phyloP scores from a whole-genome alignment of 2,113 vertebrate genomes.

The Ibidorhyncha struthersii region DNA sequence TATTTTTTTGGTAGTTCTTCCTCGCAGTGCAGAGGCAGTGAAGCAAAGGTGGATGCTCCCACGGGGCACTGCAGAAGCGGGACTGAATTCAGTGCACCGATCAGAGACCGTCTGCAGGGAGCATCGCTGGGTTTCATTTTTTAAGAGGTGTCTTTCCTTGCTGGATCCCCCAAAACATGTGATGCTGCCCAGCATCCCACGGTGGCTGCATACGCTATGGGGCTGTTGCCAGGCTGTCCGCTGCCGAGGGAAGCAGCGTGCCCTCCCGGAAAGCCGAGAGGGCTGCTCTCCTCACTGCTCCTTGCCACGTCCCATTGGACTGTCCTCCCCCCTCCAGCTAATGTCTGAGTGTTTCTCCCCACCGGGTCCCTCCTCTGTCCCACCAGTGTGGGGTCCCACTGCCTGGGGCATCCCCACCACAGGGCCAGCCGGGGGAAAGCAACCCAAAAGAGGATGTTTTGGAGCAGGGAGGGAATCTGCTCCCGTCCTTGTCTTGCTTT shows the following conservation, averaged over 20 bases:
- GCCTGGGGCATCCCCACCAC: not conserved
- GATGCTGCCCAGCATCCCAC: not conserved
- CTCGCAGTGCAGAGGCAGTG: accelerated
- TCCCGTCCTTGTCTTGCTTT: not conserved
- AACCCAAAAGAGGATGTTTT: not conserved
- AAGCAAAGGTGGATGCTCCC: not conserved
- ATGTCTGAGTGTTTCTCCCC: not conserved
- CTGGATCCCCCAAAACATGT: too few relatives aligned
- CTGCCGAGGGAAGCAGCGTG: not conserved
- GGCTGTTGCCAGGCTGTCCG: not conserved
- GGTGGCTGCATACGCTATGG: accelerated
- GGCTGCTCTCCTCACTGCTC: not conserved
- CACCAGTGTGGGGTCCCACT: not conserved
- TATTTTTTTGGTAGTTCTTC: not conserved
- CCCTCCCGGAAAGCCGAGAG: not conserved
- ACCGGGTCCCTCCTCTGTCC: not conserved
- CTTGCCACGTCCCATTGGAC: not conserved
- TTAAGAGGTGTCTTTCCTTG: not conserved
- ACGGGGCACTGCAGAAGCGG: not conserved
- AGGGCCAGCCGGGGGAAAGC: not conserved
- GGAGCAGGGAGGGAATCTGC: not conserved
- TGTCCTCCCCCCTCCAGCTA: too few relatives aligned
- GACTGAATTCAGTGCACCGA: not conserved
- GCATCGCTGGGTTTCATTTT: not conserved
- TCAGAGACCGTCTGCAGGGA: too few relatives aligned